phyloP scores from a whole-genome alignment of 2,888 invertebrate genomes.

The Acholoe squamosa region DNA sequence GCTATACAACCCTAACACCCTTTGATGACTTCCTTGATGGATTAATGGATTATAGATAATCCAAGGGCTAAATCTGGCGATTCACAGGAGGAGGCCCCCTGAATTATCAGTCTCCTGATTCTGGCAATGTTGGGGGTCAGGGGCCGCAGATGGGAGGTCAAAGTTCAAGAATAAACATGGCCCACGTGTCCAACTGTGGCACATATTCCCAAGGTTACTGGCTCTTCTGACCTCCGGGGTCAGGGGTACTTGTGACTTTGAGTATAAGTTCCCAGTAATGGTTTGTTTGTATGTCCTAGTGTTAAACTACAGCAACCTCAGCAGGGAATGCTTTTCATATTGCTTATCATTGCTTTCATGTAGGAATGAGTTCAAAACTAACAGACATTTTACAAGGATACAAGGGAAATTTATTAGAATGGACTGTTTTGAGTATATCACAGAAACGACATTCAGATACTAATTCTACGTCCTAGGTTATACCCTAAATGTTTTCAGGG shows the following conservation, averaged over 20 bases:
- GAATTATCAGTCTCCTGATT: neutral
- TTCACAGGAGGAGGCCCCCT: neutral
- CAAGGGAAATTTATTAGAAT: too few species aligned
- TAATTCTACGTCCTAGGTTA: too few species aligned
- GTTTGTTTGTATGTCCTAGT: too few species aligned
- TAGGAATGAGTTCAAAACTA: too few species aligned
- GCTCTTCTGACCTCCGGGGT: neutral
- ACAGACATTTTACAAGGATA: too few species aligned
- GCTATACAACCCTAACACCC: neutral
- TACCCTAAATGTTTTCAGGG: too few species aligned
- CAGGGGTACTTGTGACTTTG: neutral
- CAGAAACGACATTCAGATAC: too few species aligned
- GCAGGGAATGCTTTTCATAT: too few species aligned
- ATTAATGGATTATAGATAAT: slow-evolving; percentile 27
- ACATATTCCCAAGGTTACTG: slow-evolving; percentile 19
- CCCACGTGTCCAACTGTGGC: neutral
- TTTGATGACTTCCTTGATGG: neutral
- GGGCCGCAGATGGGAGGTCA: slow-evolving; percentile 11
- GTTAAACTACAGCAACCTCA: too few species aligned
- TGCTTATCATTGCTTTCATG: too few species aligned
- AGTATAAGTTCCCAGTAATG: too few species aligned
- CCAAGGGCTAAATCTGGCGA: neutral
- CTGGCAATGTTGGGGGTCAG: neutral
- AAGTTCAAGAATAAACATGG: neutral
- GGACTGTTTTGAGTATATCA: too few species aligned